These are phyloP conservation scores for Apodemia mormo DNA, from an alignment of 2,888 invertebrate genomes.

Conservation along the genomic window DNA sequence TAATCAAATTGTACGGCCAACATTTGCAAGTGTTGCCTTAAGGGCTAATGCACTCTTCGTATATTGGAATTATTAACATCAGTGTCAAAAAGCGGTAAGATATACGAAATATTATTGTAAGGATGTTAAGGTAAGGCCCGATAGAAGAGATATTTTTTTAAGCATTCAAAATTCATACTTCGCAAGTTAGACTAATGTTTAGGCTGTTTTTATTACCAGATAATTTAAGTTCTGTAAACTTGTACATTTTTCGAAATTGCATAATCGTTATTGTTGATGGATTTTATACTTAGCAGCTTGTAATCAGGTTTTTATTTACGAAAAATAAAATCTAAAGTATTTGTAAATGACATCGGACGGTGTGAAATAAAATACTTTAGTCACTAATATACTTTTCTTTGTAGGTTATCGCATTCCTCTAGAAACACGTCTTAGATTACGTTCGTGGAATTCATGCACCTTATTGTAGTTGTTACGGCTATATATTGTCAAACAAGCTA, in stretches of 20 bases:
- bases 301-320: constrained; percentile 60
- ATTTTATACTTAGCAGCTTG: constrained; percentile 76
- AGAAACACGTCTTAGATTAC: too few relatives aligned
- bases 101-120: constrained; percentile 74
- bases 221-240: constrained; percentile 36
- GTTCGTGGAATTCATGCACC: neutral
- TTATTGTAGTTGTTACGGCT: neutral
- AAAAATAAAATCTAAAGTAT: constrained; percentile 56
- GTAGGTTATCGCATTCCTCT: constrained; percentile 26
- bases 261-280: constrained; percentile 75
- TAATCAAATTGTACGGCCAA: constrained; percentile 23
- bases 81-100: constrained; percentile 67
- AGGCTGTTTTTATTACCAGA: constrained; percentile 51
- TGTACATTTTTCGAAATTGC: constrained; percentile 69
- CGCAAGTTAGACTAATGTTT: constrained; percentile 54
- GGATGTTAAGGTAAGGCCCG: constrained; percentile 78
- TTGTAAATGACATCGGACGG: constrained; percentile 66
- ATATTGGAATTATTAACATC: constrained; percentile 36
- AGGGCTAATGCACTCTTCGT: constrained; percentile 38
- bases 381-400: constrained; percentile 62
- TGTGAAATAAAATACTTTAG: constrained; percentile 76
- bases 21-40: constrained; percentile 59
- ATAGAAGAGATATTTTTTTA: constrained; percentile 80
- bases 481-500: constrained; percentile 9
- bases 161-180: constrained; percentile 75